Percentiles rank a stretch among this genome's conserved stretches.
phyloP scores from a whole-genome alignment of 2,113 vertebrate species.

The Bothrops jararaca region DNA sequence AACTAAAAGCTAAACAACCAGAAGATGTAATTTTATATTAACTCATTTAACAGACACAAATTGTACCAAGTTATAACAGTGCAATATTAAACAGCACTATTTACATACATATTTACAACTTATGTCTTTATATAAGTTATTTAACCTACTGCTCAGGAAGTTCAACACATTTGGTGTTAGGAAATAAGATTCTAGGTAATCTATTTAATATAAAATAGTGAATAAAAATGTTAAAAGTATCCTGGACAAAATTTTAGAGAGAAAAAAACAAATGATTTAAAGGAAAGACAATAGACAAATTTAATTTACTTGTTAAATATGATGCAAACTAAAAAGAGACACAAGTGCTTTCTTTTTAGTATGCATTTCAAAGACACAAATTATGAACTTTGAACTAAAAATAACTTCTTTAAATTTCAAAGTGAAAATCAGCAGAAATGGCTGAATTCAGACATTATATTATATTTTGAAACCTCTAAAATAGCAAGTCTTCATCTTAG shows the following conservation, averaged over 20 bases:
- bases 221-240: neutral
- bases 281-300: slow-evolving; percentile 35
- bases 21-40: slow-evolving; percentile 62
- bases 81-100: slow-evolving; percentile 74
- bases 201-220: slow-evolving; percentile 50
- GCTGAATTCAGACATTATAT: neutral
- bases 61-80: slow-evolving; percentile 64
- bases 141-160: slow-evolving; percentile 48
- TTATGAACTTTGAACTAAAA: slow-evolving; percentile 33
- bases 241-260: slow-evolving; percentile 3
- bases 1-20: slow-evolving; percentile 64
- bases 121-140: slow-evolving; percentile 49
- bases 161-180: slow-evolving; percentile 52
- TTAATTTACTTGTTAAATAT: slow-evolving; percentile 41
- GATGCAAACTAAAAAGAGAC: slow-evolving; percentile 33
- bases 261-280: slow-evolving; percentile 55
- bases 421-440: slow-evolving; percentile 11
- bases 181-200: slow-evolving; percentile 52
- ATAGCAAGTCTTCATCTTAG: too few species aligned
- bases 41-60: slow-evolving; percentile 65
- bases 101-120: slow-evolving; percentile 78
- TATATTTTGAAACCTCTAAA: neutral
- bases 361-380: slow-evolving; percentile 39
- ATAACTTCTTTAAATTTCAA: neutral
- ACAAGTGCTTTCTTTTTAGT: slow-evolving; percentile 43